These are phyloP conservation scores for Mellilla xanthometata DNA, from an alignment of 2,888 invertebrate genomes.

Conservation along the genomic window DNA sequence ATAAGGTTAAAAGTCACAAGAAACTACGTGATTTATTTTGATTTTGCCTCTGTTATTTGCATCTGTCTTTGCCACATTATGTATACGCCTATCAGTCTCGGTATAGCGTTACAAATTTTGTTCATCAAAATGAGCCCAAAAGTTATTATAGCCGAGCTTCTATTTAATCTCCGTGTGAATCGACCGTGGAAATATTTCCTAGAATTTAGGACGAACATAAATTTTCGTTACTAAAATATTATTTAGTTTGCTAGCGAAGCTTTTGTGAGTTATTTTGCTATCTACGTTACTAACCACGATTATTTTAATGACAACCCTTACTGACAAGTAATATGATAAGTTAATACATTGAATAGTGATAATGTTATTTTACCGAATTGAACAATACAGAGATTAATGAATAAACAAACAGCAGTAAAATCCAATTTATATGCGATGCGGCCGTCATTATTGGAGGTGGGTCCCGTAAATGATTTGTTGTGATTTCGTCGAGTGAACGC, in stretches of 20 bases:
- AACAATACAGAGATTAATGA: conserved; percentile 45
- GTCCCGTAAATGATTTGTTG: conserved; percentile 78
- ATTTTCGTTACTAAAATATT: conserved; percentile 27
- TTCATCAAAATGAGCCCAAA: conserved; percentile 22
- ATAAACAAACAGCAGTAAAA: conserved; percentile 61
- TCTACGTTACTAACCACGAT: background rate
- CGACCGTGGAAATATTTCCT: conserved; percentile 34
- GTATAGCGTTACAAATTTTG: conserved; percentile 9
- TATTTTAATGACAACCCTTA: conserved; percentile 1
- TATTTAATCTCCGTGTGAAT: conserved; percentile 47
- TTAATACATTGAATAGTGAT: no score
- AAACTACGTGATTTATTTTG: background rate
- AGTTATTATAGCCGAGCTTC: conserved; percentile 17
- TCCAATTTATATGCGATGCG: conserved; percentile 71
- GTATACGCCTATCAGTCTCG: conserved; percentile 9
- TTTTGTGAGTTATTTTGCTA: conserved; percentile 10
- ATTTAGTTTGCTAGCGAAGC: conserved; percentile 9
- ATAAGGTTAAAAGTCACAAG: no score
- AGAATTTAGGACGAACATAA: conserved; percentile 37
- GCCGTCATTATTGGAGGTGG: conserved; percentile 78
- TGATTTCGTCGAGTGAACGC: conserved; percentile 76
- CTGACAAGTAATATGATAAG: conserved; percentile 9
- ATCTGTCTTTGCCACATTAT: conserved; percentile 21
- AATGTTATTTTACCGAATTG: conserved; percentile 22
- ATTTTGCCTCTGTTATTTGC: conserved; percentile 9